These are phyloP conservation scores for Pseudochromis fuscus DNA, from an alignment of 2,797 vertebrate species.

Conservation along the genomic window DNA sequence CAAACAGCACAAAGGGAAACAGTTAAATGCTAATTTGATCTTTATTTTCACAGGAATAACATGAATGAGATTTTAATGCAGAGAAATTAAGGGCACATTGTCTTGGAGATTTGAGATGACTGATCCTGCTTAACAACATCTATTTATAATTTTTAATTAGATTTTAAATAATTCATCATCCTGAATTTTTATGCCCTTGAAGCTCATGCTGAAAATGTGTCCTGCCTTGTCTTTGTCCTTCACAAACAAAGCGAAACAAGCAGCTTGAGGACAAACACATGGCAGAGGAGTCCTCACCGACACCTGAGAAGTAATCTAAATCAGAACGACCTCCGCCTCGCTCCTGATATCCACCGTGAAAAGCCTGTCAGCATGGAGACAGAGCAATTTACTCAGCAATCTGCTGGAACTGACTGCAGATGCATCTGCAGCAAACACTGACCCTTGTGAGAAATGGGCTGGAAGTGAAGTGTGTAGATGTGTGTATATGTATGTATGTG, in stretches of 20 bases:
- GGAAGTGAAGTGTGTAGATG: constrained; percentile 28
- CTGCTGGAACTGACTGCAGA: constrained; percentile 24
- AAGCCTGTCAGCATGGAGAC: constrained; percentile 60
- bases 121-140: neutral
- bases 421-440: constrained; percentile 35
- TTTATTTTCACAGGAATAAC: no score
- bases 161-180: constrained; percentile 15
- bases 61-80: no score
- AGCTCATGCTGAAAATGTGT: neutral
- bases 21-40: no score
- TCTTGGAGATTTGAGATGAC: neutral
- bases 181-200: constrained; percentile 15
- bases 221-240: constrained; percentile 42
- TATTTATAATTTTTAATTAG: constrained; percentile 17
- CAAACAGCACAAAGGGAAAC: neutral
- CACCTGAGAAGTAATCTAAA: constrained; percentile 50
- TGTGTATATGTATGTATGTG: neutral
- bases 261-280: constrained; percentile 32
- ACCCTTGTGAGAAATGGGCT: constrained; percentile 36
- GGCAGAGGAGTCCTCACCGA: constrained; percentile 6
- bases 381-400: constrained; percentile 59
- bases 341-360: constrained; percentile 49
- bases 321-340: constrained; percentile 26
- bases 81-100: no score
- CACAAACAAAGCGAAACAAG: constrained; percentile 27